phyloP scores from a whole-genome alignment of 2,113 vertebrate genomes.

The Enhydra lutris region DNA sequence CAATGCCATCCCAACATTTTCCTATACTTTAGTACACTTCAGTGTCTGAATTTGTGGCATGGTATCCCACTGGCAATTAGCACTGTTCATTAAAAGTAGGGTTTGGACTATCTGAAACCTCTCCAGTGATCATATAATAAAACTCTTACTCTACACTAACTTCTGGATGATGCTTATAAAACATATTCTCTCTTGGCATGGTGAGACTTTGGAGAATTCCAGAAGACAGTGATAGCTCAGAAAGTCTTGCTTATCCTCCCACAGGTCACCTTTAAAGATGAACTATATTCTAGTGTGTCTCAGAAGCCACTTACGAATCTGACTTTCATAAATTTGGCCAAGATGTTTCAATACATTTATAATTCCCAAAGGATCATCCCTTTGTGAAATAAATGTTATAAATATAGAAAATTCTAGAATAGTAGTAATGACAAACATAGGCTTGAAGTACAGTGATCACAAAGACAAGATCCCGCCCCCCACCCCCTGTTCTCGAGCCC shows the following conservation, averaged over 20 bases:
- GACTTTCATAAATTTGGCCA: slow-evolving; percentile 16
- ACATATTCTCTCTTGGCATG: background rate
- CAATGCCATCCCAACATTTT: background rate
- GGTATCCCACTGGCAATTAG: background rate
- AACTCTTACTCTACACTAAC: background rate
- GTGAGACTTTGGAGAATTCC: background rate
- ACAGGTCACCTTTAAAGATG: background rate
- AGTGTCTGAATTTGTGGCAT: background rate
- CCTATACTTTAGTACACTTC: background rate
- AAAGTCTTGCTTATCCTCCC: background rate
- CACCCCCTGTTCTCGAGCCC: background rate
- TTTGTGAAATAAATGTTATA: background rate
- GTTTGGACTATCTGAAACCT: background rate
- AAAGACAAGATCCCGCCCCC: background rate
- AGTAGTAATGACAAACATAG: background rate
- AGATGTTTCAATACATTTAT: background rate
- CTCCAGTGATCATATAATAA: background rate
- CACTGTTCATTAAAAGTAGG: background rate
- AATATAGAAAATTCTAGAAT: background rate
- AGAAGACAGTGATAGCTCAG: background rate
- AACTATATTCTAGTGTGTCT: background rate
- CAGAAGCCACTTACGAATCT: background rate
- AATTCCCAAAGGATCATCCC: background rate
- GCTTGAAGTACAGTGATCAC: background rate
- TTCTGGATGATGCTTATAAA: background rate